Conservation (phyloP, 2,797 vertebrate species). For the Spizella passerina region DNA sequence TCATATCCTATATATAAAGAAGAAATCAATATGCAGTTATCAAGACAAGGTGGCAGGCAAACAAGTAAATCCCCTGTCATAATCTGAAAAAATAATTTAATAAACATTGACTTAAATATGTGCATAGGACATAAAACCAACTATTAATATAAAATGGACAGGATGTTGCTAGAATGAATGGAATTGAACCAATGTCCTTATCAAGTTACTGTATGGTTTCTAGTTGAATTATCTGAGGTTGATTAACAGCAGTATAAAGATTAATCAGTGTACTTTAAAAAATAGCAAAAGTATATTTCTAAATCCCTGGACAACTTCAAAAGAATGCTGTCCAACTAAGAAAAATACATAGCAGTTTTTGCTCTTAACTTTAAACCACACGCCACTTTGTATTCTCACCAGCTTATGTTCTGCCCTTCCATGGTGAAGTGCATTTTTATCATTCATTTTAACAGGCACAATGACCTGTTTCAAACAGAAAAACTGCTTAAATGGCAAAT, state of each 20-base stretch:
- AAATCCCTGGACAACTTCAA: neutral
- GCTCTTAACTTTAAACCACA: neutral
- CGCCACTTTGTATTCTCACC: neutral
- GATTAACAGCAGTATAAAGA: neutral
- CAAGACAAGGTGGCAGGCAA: neutral
- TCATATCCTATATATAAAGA: slow-evolving; percentile 89
- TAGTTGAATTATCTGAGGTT: neutral
- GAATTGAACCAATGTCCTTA: neutral
- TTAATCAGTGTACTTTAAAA: neutral
- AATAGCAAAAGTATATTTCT: neutral
- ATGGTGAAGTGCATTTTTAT: neutral
- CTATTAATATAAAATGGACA: neutral
- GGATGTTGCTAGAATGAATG: neutral
- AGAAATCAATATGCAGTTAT: slow-evolving; percentile 4
- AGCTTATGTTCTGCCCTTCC: neutral
- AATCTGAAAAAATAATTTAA: neutral
- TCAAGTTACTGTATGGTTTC: neutral
- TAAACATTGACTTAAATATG: neutral
- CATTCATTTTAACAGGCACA: neutral
- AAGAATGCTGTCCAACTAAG: neutral
- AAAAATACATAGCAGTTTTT: neutral
- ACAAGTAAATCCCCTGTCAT: neutral
- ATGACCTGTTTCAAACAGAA: neutral
- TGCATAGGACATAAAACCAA: neutral
- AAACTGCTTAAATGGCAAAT: neutral